Evolutionary conservation across 1,140 invertebrate genomes (phyloP).

Genomic region (Lycorma delicatula): DNA sequence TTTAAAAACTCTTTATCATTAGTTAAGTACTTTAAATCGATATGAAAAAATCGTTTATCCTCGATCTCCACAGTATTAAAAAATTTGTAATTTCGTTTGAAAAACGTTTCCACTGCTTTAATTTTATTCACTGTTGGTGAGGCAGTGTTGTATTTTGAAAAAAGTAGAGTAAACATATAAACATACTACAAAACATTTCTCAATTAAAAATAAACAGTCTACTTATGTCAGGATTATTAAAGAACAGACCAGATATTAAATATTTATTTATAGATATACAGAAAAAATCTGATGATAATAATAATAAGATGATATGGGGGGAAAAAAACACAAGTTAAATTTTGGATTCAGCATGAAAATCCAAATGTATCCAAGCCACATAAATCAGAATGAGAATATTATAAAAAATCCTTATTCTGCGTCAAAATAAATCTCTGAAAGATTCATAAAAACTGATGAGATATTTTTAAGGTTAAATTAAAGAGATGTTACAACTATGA

Average conservation of each 20-base stretch:
- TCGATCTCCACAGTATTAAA: not conserved
- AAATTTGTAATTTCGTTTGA: not conserved
- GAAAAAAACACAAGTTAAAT: too few relatives aligned
- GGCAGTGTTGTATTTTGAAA: constrained; percentile 1
- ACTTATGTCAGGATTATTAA: not conserved
- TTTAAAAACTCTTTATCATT: not conserved
- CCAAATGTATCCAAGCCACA: too few relatives aligned
- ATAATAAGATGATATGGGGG: too few relatives aligned
- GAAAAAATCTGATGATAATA: not conserved
- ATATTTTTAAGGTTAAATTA: too few relatives aligned
- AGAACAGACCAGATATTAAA: not conserved
- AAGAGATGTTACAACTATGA: too few relatives aligned
- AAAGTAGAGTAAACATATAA: not conserved
- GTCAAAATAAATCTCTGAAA: too few relatives aligned
- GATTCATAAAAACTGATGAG: too few relatives aligned
- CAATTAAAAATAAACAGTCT: not conserved
- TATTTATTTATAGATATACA: not conserved
- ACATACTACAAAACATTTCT: not conserved
- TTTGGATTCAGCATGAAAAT: too few relatives aligned
- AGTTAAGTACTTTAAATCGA: not conserved
- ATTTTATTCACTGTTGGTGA: not conserved
- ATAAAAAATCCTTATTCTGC: too few relatives aligned
- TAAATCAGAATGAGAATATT: too few relatives aligned
- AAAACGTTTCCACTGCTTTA: not conserved
- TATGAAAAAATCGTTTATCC: not conserved